Conservation (phyloP, 23 tunicate species). For the Clavelina lepadiformis region DNA sequence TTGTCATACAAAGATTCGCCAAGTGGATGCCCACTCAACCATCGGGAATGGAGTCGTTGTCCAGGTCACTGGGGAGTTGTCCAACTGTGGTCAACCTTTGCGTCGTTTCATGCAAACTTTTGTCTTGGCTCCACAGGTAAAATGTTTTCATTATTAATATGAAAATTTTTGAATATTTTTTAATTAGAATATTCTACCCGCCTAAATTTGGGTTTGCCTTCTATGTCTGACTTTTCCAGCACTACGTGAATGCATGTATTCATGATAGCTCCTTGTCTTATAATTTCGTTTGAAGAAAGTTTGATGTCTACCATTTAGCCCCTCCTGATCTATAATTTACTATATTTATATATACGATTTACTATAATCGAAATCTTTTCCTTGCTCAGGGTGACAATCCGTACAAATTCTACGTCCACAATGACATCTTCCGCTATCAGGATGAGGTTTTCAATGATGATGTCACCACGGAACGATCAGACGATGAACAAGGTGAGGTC, state of each 20-base stretch:
- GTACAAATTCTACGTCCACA: conserved; percentile 89
- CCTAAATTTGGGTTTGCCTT: no score
- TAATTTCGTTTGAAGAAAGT: no score
- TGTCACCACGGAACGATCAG: conserved; percentile 21
- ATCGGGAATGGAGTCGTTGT: conserved; percentile 87
- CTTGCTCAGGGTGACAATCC: conserved; percentile 80
- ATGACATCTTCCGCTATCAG: conserved; percentile 94
- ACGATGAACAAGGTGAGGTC: conserved; percentile 47
- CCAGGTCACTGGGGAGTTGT: conserved; percentile 96
- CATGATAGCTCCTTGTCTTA: no score
- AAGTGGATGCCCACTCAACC: conserved; percentile 91
- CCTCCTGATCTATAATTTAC: no score
- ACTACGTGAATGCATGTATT: no score
- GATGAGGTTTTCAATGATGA: conserved; percentile 83
- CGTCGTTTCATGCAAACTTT: conserved; percentile 98
- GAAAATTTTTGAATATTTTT: background rate
- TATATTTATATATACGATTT: background rate
- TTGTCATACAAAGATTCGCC: conserved; percentile 87
- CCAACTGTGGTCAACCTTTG: conserved; percentile 68
- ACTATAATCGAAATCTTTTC: background rate
- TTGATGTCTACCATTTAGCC: no score
- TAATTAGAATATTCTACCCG: no score
- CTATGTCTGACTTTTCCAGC: no score
- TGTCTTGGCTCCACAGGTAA: conserved; percentile 94
- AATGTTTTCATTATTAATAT: background rate